Evolutionary conservation across 2,888 invertebrate species (phyloP), one percentile per base, ranked within the genome.

Genomic region (Eristalis tenax): DNA sequence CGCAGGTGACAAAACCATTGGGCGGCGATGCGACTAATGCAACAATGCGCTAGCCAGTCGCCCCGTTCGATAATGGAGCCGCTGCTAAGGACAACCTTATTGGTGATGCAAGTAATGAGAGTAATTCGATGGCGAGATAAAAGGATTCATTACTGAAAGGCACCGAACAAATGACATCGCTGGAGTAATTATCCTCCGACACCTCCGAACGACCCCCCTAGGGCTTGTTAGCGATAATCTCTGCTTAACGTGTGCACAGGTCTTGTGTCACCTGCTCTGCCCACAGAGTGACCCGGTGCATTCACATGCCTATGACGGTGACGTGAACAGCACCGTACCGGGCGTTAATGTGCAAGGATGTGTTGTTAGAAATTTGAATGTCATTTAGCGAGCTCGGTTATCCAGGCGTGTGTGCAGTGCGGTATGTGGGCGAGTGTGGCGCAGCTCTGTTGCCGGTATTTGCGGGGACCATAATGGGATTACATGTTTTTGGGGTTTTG

Each of bases 221-320:
- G 76, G 80, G 38, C 40, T 73, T 63, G 81, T 81, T 68, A 73
- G 71, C 56, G 63, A 81, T 81, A 81, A 85, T 85, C 81, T 71
- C 43, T 81, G 63, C 57, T 85, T 43, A 85, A 85, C 76, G 63
- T 76, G 81, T 71, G 63, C 63, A 81, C 43, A 70, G 76, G 63
- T 70, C 70, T 70, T 71, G 26, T 81, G 65, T 64, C 70, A 82
- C 65, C 74, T 80, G 76, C 23, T 56, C n/a, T 23, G 38, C 18
- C 28, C 63, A 65, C 56, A 26, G 57, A 38, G 61, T 76, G 50
- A 65, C 65, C 75, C n/a, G 61, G 32, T 76, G 66, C 76, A 84
- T 71, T 71, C 57, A 73, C 38, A 73, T 40, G 66, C 35, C 78
- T 63, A 63, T 15, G 66, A 35, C 38, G 63, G 40, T 56, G 56